Evolutionary conservation across 1,140 invertebrate species (phyloP).

Genomic region (Aporrectodea caliginosa): DNA sequence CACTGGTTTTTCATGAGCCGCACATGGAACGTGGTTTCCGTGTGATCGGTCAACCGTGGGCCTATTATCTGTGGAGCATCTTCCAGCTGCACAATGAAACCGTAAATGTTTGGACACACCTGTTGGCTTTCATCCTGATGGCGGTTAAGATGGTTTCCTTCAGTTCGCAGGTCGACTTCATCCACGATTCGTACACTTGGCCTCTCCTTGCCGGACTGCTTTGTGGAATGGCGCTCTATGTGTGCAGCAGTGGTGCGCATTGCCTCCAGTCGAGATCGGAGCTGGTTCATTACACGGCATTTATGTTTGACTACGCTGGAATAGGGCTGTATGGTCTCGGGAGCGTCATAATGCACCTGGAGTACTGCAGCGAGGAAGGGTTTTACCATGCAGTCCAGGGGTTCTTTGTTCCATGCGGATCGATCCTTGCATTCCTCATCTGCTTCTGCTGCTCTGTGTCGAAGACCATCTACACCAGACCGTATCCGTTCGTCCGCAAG

Average conservation of each 20-base stretch:
- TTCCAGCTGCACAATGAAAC: slow-evolving; percentile 54
- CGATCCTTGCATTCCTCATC: slow-evolving; percentile 41
- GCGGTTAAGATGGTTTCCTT: slow-evolving; percentile 30
- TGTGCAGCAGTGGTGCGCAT: slow-evolving; percentile 48
- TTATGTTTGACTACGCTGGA: slow-evolving; percentile 53
- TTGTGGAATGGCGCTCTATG: slow-evolving; percentile 46
- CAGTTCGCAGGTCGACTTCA: slow-evolving; percentile 42
- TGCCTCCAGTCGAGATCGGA: slow-evolving; percentile 50
- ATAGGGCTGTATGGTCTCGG: slow-evolving; percentile 53
- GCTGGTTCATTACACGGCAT: slow-evolving; percentile 49
- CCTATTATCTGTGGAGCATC: slow-evolving; percentile 47
- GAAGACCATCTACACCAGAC: slow-evolving; percentile 40
- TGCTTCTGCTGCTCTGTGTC: slow-evolving; percentile 40
- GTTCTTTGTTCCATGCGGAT: slow-evolving; percentile 40
- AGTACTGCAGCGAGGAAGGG: slow-evolving; percentile 41
- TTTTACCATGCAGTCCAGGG: slow-evolving; percentile 20
- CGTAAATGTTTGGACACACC: slow-evolving; percentile 52
- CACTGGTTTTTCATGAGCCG: slow-evolving; percentile 44
- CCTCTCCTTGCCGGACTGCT: slow-evolving; percentile 44
- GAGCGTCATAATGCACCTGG: slow-evolving; percentile 49
- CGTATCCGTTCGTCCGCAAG: slow-evolving; percentile 50
- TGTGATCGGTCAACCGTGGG: slow-evolving; percentile 41
- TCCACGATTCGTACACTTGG: slow-evolving; percentile 51
- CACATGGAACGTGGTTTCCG: slow-evolving; percentile 47
- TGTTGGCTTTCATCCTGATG: slow-evolving; percentile 40